Evolutionary conservation across 1,140 invertebrate species (phyloP).

Genomic region (Zaprionus kolodkinae): DNA sequence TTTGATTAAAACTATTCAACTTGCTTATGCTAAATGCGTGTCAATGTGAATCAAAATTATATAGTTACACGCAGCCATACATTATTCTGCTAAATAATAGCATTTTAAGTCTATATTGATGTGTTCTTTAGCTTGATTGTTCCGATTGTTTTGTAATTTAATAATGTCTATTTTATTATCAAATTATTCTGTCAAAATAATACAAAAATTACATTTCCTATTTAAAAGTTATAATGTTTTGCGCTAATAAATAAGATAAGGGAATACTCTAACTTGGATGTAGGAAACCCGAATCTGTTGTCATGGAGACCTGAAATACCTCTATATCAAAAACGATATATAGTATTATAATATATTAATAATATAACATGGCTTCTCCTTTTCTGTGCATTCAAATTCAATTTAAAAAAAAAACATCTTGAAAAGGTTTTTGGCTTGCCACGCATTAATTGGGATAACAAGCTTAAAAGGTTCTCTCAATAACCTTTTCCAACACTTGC

Average conservation of each 20-base stretch:
- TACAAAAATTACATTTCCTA: background rate
- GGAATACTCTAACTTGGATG: background rate
- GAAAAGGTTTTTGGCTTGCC: background rate
- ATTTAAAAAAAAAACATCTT: background rate
- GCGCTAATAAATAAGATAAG: no score
- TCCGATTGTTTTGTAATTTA: background rate
- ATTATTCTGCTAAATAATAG: background rate
- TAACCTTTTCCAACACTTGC: background rate
- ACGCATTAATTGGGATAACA: background rate
- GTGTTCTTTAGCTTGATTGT: constrained; percentile 3
- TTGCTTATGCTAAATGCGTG: constrained; percentile 7
- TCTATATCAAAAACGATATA: no score
- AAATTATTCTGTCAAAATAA: background rate
- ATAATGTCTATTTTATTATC: background rate
- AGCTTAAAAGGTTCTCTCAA: background rate
- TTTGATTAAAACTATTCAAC: constrained; percentile 13
- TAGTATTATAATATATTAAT: no score
- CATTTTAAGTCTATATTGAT: background rate
- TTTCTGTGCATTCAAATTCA: background rate
- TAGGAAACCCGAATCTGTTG: background rate
- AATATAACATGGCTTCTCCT: no score
- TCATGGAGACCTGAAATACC: background rate
- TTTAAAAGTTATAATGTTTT: background rate
- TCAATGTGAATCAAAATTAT: constrained; percentile 3
- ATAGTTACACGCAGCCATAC: background rate